Evolutionary conservation across 1,140 invertebrate genomes (phyloP).

Genomic region (roundworm (Caenorhabditis elegans)): WBcel235 BX284602.5:8507001-8507500

Average conservation of each 20-base stretch:
- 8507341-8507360: not conserved
- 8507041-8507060: not conserved
- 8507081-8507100: slow-evolving; percentile 19
- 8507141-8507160: too few relatives aligned
- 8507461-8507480: not conserved
- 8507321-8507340: not conserved
- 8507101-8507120: not conserved
- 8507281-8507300: not conserved
- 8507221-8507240: not conserved
- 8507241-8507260: slow-evolving; percentile 5
- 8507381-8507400: slow-evolving; percentile 3
- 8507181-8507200: too few relatives aligned
- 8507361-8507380: not conserved
- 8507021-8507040: not conserved
- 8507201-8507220: slow-evolving; percentile 2
- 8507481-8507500: not conserved
- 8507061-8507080: not conserved
- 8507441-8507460: not conserved
- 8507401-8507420: not conserved
- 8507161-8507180: too few relatives aligned
- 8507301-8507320: slow-evolving; percentile 10
- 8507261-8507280: slow-evolving; percentile 10
- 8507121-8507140: not conserved
- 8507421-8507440: slow-evolving; percentile 12
- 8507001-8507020: not conserved